phyloP scores from a whole-genome alignment of 2,888 invertebrate species.

The Archips xylosteana region DNA sequence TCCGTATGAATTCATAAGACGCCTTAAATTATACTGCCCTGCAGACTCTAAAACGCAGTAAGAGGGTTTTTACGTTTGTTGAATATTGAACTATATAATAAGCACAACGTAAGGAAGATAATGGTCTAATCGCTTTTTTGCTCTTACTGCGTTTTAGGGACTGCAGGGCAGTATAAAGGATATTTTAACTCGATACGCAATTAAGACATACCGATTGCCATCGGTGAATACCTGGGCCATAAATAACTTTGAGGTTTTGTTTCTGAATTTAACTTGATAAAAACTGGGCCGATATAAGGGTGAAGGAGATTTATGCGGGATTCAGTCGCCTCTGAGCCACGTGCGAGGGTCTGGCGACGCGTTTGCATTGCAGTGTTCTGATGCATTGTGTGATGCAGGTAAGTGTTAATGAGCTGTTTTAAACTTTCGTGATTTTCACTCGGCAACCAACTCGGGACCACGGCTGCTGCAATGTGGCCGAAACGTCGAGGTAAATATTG shows the following conservation, averaged over 20 bases:
- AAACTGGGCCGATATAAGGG: slow-evolving; percentile 7
- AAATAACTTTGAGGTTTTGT: slow-evolving; percentile 33
- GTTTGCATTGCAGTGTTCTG: not conserved
- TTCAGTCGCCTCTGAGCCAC: slow-evolving; percentile 6
- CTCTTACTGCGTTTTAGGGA: too few species aligned
- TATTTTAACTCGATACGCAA: slow-evolving; percentile 23
- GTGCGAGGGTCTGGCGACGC: not conserved
- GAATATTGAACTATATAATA: too few species aligned
- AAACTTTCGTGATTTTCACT: too few species aligned
- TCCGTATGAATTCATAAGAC: slow-evolving; percentile 36
- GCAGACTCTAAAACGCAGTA: too few species aligned
- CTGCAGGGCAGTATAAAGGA: too few species aligned
- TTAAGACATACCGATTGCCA: slow-evolving; percentile 41
- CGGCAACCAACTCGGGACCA: too few species aligned
- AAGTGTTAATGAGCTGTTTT: not conserved
- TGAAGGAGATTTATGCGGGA: not conserved
- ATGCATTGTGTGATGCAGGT: not conserved
- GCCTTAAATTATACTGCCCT: slow-evolving; percentile 34
- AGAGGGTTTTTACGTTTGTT: too few species aligned
- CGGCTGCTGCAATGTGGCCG: too few species aligned
- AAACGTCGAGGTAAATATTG: too few species aligned
- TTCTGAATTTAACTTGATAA: slow-evolving; percentile 24
- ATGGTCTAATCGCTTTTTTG: too few species aligned
- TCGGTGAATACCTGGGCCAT: slow-evolving; percentile 37
- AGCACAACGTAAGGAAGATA: too few species aligned